phyloP scores from a whole-genome alignment of 2,888 invertebrate species.

The Lepidochrysops patricia region DNA sequence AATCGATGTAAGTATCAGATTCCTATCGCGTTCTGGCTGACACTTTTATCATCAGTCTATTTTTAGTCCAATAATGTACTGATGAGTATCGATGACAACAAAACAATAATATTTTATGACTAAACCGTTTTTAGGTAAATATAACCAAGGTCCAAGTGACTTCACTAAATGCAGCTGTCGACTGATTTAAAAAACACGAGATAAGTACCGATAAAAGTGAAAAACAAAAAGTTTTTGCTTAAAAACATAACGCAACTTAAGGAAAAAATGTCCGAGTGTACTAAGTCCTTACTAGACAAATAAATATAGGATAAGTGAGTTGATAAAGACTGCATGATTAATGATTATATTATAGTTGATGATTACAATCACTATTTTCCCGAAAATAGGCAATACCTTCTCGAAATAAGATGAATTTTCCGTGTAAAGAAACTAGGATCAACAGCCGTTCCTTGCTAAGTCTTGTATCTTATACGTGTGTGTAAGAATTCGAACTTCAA shows the following conservation, averaged over 20 bases:
- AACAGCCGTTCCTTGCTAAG: too few relatives aligned
- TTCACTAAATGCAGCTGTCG: neutral
- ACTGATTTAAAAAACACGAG: neutral
- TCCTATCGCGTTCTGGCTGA: neutral
- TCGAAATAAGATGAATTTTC: too few relatives aligned
- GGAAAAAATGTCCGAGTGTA: too few relatives aligned
- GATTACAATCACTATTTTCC: too few relatives aligned
- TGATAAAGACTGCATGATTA: too few relatives aligned
- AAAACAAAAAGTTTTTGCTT: neutral
- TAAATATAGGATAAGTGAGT: too few relatives aligned
- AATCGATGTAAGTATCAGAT: neutral
- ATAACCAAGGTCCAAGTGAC: neutral
- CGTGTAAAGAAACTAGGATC: neutral
- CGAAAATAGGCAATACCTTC: too few relatives aligned
- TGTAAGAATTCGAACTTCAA: too few relatives aligned
- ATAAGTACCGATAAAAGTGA: neutral
- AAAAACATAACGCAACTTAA: neutral
- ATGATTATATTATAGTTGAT: too few relatives aligned
- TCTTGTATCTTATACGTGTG: too few relatives aligned
- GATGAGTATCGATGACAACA: neutral
- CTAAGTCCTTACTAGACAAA: too few relatives aligned
- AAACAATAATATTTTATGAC: neutral
- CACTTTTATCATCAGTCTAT: neutral
- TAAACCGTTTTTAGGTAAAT: neutral
- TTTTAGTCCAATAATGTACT: too few relatives aligned